A percentile compares a stretch with the other conserved stretches of the same genome.
phyloP scores from a whole-genome alignment of 2,797 vertebrate species.

The Melanotaenia nigrans region DNA sequence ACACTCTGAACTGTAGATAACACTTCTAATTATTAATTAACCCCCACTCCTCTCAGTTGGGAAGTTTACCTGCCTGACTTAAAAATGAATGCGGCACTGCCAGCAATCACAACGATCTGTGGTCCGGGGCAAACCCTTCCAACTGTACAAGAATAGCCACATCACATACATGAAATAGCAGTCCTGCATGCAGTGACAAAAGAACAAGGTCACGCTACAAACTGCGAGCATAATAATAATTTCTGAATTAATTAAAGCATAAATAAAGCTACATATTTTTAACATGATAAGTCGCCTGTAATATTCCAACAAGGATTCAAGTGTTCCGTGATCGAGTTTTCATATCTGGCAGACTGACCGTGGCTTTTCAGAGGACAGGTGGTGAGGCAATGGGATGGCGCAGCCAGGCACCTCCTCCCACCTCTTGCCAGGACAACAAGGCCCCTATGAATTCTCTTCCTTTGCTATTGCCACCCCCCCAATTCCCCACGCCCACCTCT shows the following conservation, averaged over 20 bases:
- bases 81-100: constrained; percentile 28
- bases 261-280: background rate
- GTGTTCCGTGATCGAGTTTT: constrained; percentile 45
- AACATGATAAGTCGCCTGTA: background rate
- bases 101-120: constrained; percentile 45
- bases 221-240: background rate
- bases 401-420: constrained; percentile 71
- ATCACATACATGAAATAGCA: constrained; percentile 54
- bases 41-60: constrained; percentile 25
- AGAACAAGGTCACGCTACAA: constrained; percentile 34
- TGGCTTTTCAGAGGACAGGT: constrained; percentile 76
- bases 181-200: constrained; percentile 50
- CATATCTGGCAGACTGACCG: constrained; percentile 52
- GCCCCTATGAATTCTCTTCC: constrained; percentile 59
- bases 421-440: constrained; percentile 74
- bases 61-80: constrained; percentile 51
- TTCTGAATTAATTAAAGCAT: constrained; percentile 3
- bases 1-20: constrained; percentile 52
- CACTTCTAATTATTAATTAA: constrained; percentile 58
- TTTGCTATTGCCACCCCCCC: constrained; percentile 46
- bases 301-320: constrained; percentile 31
- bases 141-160: constrained; percentile 58
- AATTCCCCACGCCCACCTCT: constrained; percentile 58
- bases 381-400: constrained; percentile 76
- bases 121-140: constrained; percentile 55